phyloP scores from a whole-genome alignment of 2,797 vertebrate genomes.

The Sebastes wilsoni region DNA sequence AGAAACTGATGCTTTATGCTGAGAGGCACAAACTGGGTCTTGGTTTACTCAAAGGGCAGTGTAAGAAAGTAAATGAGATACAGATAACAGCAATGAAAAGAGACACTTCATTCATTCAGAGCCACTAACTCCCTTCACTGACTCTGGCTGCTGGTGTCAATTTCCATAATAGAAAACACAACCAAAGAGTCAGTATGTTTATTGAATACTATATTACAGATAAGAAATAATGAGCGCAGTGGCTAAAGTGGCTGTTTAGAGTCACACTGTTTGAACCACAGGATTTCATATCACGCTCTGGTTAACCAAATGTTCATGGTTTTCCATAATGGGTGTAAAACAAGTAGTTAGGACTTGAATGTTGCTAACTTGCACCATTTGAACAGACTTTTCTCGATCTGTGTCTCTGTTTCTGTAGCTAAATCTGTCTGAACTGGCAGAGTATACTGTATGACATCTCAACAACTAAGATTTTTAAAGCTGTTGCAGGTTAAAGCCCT shows the following conservation, averaged over 20 bases:
- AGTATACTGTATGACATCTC: not conserved
- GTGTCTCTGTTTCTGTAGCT: not conserved
- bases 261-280: not conserved
- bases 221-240: not conserved
- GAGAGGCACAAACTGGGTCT: not conserved
- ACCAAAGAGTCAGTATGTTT: not conserved
- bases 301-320: not conserved
- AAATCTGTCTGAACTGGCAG: not conserved
- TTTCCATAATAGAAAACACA: not conserved
- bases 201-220: not conserved
- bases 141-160: not conserved
- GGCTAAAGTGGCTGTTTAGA: not conserved
- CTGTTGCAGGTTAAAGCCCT: not conserved
- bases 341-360: not conserved
- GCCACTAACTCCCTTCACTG: not conserved
- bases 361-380: not conserved
- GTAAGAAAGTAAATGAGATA: not conserved
- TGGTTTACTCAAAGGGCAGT: not conserved
- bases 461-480: not conserved
- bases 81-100: not conserved
- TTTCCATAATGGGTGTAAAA: not conserved
- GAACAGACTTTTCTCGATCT: not conserved
- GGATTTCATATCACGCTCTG: not conserved
- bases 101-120: not conserved
- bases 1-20: not conserved